These are phyloP conservation scores for Mustelus asterias DNA, from an alignment of 2,113 vertebrate species.

Conservation along the genomic window DNA sequence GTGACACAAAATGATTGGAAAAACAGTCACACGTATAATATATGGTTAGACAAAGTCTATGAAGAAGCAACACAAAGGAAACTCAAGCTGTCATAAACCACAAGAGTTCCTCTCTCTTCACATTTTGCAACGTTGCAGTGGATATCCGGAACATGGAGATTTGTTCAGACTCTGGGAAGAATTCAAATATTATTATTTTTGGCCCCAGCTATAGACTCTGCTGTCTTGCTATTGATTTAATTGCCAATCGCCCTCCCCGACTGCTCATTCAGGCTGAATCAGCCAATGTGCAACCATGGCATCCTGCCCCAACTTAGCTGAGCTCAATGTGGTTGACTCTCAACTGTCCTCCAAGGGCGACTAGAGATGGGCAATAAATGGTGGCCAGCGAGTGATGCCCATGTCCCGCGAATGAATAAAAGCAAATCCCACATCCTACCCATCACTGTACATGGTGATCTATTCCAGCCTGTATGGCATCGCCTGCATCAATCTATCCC, in stretches of 20 bases:
- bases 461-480: background rate
- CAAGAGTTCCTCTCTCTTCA: background rate
- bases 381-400: no score
- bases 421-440: background rate
- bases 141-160: background rate
- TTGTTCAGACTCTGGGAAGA: background rate
- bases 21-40: background rate
- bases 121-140: background rate
- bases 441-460: background rate
- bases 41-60: background rate
- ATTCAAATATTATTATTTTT: background rate
- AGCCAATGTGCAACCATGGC: background rate
- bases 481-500: background rate
- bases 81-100: background rate
- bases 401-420: no score
- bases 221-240: background rate
- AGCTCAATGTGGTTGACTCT: background rate
- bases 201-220: background rate
- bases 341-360: no score
- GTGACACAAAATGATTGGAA: background rate
- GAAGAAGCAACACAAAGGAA: background rate
- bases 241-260: no score
- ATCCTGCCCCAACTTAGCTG: no score
- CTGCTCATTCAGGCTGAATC: background rate
- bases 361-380: no score